Percentiles rank a stretch among this genome's conserved stretches.
These are phyloP conservation scores for Labia minor DNA, from an alignment of 2,888 invertebrate genomes.

Conservation along the genomic window DNA sequence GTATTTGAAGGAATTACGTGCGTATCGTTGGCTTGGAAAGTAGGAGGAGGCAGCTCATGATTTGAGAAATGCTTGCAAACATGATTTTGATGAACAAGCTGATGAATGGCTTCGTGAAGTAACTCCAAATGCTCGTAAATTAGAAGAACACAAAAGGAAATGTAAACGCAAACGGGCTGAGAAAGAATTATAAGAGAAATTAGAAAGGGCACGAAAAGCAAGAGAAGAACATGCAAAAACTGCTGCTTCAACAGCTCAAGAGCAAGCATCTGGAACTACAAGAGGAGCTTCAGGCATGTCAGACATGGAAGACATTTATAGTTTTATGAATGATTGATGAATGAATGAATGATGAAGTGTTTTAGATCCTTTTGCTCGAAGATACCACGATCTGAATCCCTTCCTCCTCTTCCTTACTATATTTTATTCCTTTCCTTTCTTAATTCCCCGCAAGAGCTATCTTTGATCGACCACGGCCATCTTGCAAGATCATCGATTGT, in stretches of 20 bases:
- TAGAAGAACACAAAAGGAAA: slow-evolving; percentile 77
- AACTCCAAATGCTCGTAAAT: slow-evolving; percentile 77
- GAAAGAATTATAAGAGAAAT: slow-evolving; percentile 47
- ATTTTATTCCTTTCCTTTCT: too few species aligned
- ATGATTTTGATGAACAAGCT: slow-evolving; percentile 86
- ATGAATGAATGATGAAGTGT: too few species aligned
- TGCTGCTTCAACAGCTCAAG: slow-evolving; percentile 29
- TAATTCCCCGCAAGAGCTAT: too few species aligned
- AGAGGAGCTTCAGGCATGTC: slow-evolving; percentile 34
- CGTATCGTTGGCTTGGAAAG: slow-evolving; percentile 71
- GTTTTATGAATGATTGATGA: slow-evolving; percentile 58
- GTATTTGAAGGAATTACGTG: too few species aligned
- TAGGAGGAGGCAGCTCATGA: slow-evolving; percentile 82
- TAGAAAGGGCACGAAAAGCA: slow-evolving; percentile 48
- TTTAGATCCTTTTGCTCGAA: too few species aligned
- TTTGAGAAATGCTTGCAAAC: slow-evolving; percentile 75
- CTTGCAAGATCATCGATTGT: too few species aligned
- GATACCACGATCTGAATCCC: too few species aligned
- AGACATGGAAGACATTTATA: slow-evolving; percentile 42
- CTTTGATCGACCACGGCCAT: too few species aligned
- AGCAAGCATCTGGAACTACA: slow-evolving; percentile 30
- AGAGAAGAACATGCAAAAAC: slow-evolving; percentile 52
- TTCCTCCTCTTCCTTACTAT: too few species aligned
- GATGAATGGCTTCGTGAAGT: slow-evolving; percentile 87
- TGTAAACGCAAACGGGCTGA: slow-evolving; percentile 69